Evolutionary conservation across 2,797 vertebrate genomes (phyloP).

Genomic region (Chaunax sp.): DNA sequence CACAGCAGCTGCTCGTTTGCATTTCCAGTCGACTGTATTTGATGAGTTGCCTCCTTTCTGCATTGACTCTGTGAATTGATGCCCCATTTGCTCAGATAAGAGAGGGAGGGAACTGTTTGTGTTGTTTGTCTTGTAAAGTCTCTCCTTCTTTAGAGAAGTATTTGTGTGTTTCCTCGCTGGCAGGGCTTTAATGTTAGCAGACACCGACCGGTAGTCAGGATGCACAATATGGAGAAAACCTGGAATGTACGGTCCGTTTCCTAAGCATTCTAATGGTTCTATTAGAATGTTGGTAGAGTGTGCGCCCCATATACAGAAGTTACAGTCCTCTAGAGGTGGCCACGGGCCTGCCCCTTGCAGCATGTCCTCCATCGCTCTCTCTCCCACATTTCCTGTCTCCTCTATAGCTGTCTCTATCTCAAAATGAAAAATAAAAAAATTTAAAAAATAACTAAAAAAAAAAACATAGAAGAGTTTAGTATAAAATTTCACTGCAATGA

Average conservation of each 20-base stretch:
- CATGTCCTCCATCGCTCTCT: too few relatives aligned
- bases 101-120: slow-evolving; percentile 25
- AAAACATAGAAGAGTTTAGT: too few relatives aligned
- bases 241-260: background rate
- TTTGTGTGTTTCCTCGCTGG: slow-evolving; percentile 18
- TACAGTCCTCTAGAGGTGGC: too few relatives aligned
- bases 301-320: too few relatives aligned
- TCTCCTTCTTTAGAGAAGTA: slow-evolving; percentile 10
- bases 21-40: slow-evolving; percentile 48
- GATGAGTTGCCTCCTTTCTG: slow-evolving; percentile 51
- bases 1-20: slow-evolving; percentile 45
- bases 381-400: too few relatives aligned
- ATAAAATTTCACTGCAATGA: too few relatives aligned
- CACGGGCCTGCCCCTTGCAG: too few relatives aligned
- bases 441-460: too few relatives aligned
- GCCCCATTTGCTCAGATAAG: slow-evolving; percentile 55
- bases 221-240: slow-evolving; percentile 1
- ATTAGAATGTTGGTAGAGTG: too few relatives aligned
- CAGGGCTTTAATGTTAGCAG: slow-evolving; percentile 24
- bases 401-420: too few relatives aligned
- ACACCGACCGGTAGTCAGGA: slow-evolving; percentile 7
- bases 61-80: slow-evolving; percentile 42
- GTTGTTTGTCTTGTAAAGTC: slow-evolving; percentile 36
- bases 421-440: too few relatives aligned
- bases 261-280: background rate